Base-by-base conservation (phyloP, 1,140 invertebrate genomes). In the Sinonovacula constricta region DNA sequence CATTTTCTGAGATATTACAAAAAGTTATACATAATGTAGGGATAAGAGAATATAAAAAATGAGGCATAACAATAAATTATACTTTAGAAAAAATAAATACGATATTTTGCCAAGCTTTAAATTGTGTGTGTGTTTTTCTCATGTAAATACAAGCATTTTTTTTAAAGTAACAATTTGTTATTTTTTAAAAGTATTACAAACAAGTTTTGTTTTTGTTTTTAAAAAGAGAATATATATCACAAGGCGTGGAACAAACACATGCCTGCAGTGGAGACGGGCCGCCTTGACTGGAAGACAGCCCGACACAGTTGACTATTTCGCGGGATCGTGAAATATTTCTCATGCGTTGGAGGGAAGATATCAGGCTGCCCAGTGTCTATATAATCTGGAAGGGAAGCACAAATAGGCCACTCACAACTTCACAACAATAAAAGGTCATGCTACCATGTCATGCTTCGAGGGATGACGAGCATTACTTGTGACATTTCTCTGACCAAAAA, bases 281-380 rank as follows among this genome's bases (percentile, higher is more conserved):
- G 89, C 39, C 92, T 89, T 57, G 82, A 80, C 53, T 83, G 82
- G 76, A 88, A 62, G 15, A 81, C 80, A 56, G 85, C 83, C 56
- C 79, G 84, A 76, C 84, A 88, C 28, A 85, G 79, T 51, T 92
- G 93, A 10, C 91, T 89, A 87, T 92, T 92, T 78, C 92, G 91
- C 63, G 92, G 93, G 34, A 93, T 91, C 18, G 92, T 93, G 88
- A 91, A 93, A 91, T 93, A 93, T 90, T 93, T 93, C 89, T 91
- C 92, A 77, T 90, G 88, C 67, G 91, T 88, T 85, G 87, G 59
- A 28, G 53, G 65, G 57, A 77, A 87, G 74, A 56, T 77, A 33
- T 80, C 79, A 14, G 31, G 34, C 63, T 75, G 56, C 62, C 85
- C 78, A 51, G 69, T 78, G 36, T 86, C 66, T 69, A 82, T 74